Evolutionary conservation across 2,113 vertebrate species (phyloP).

Genomic region (Oreochromis spilurus): DNA sequence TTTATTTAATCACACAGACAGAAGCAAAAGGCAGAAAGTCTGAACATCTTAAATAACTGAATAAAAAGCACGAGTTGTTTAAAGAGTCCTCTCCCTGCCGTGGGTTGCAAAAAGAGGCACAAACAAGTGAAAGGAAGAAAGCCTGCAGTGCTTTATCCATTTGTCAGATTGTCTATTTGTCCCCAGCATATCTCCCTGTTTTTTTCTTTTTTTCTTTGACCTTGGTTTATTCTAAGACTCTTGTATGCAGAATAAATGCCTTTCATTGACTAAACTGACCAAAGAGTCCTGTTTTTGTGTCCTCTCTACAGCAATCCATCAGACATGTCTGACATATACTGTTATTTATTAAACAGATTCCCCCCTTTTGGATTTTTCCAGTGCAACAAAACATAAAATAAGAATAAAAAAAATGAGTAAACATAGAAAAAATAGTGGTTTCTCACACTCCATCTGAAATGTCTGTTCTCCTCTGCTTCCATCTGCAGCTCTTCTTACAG

Average conservation of each 20-base stretch:
- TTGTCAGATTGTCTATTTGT: background rate
- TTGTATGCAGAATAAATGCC: background rate
- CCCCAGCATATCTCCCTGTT: rapidly evolving
- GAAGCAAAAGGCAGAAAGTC: background rate
- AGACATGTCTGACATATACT: background rate
- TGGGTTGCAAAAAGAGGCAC: background rate
- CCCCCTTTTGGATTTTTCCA: background rate
- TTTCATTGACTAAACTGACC: background rate
- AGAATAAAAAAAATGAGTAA: background rate
- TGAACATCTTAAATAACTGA: background rate
- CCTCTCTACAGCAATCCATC: background rate
- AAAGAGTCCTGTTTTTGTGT: background rate
- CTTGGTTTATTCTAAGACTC: background rate
- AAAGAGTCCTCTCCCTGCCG: background rate
- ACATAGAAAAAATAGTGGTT: background rate
- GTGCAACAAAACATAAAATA: background rate
- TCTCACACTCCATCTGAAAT: background rate
- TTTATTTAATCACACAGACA: background rate
- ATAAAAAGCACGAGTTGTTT: background rate
- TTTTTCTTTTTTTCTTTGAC: background rate
- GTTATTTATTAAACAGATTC: background rate
- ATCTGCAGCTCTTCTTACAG: background rate
- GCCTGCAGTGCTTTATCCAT: background rate
- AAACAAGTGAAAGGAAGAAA: background rate
- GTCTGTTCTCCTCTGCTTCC: background rate